Evolutionary conservation across 2,888 invertebrate genomes (phyloP).

Genomic region (Tenthredo notha): DNA sequence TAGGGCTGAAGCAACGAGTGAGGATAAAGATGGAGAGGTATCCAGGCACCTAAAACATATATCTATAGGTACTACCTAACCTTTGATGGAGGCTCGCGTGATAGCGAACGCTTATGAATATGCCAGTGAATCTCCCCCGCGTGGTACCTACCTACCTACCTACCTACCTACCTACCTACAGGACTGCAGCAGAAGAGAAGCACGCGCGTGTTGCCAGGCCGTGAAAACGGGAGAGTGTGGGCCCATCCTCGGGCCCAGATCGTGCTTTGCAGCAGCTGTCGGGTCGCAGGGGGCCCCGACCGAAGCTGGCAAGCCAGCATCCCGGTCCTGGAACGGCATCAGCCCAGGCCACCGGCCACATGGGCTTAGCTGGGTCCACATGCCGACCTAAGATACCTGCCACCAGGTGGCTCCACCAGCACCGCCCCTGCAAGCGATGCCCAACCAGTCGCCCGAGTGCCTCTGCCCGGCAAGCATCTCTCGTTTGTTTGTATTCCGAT

Average conservation of each 20-base stretch:
- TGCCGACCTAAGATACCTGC: slow-evolving; percentile 66
- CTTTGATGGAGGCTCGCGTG: slow-evolving; percentile 56
- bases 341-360: slow-evolving; percentile 55
- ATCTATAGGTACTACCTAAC: background rate
- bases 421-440: slow-evolving; percentile 82
- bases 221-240: slow-evolving; percentile 54
- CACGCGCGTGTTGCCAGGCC: slow-evolving; percentile 79
- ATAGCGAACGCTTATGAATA: slow-evolving; percentile 61
- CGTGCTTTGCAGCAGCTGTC: slow-evolving; percentile 75
- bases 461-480: slow-evolving; percentile 83
- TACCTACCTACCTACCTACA: slow-evolving; percentile 32
- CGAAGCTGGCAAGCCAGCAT: slow-evolving; percentile 61
- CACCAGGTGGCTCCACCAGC: slow-evolving; percentile 84
- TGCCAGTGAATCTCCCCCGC: slow-evolving; percentile 53
- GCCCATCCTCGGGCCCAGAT: slow-evolving; percentile 64
- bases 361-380: slow-evolving; percentile 56
- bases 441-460: slow-evolving; percentile 84
- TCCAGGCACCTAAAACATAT: slow-evolving; percentile 19
- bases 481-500: slow-evolving; percentile 73
- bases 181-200: slow-evolving; percentile 77
- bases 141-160: slow-evolving; percentile 16
- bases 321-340: slow-evolving; percentile 52
- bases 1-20: slow-evolving; percentile 17
- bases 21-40: slow-evolving; percentile 8
- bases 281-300: slow-evolving; percentile 76